phyloP scores from a whole-genome alignment of 2,797 vertebrate species.

The Hafferia zeledoni region DNA sequence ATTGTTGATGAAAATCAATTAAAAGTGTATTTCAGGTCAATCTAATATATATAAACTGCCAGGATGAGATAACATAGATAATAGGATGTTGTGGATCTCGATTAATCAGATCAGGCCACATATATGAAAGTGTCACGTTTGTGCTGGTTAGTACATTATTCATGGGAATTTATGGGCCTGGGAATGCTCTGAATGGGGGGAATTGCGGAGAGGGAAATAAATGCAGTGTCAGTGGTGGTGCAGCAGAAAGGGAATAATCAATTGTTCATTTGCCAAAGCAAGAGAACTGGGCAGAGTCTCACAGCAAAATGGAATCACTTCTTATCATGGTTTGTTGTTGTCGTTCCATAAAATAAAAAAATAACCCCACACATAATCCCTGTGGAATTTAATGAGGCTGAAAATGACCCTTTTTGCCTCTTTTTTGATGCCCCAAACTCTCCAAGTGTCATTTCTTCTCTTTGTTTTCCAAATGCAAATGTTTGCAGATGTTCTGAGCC shows the following conservation, averaged over 20 bases:
- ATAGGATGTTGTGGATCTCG: background rate
- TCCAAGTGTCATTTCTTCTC: background rate
- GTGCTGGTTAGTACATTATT: constrained; percentile 1
- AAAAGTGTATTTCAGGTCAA: constrained; percentile 7
- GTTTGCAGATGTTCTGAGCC: background rate
- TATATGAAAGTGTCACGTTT: constrained; percentile 8
- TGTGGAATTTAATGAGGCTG: background rate
- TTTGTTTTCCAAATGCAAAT: background rate
- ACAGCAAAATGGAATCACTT: background rate
- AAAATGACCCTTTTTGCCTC: background rate
- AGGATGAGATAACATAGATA: background rate
- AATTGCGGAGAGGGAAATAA: background rate
- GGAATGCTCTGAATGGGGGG: background rate
- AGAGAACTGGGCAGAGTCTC: background rate
- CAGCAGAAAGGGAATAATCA: background rate
- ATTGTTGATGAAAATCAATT: constrained; percentile 34
- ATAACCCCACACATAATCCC: rapidly evolving
- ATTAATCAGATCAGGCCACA: constrained; percentile 8
- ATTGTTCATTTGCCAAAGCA: background rate
- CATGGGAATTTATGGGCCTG: constrained; percentile 14
- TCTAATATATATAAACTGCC: background rate
- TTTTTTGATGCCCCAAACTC: background rate
- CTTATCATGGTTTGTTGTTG: background rate
- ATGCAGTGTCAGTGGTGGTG: background rate
- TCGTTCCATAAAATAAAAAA: background rate